phyloP scores from a whole-genome alignment of 2,797 vertebrate genomes.

The Crocidura indochinensis region DNA sequence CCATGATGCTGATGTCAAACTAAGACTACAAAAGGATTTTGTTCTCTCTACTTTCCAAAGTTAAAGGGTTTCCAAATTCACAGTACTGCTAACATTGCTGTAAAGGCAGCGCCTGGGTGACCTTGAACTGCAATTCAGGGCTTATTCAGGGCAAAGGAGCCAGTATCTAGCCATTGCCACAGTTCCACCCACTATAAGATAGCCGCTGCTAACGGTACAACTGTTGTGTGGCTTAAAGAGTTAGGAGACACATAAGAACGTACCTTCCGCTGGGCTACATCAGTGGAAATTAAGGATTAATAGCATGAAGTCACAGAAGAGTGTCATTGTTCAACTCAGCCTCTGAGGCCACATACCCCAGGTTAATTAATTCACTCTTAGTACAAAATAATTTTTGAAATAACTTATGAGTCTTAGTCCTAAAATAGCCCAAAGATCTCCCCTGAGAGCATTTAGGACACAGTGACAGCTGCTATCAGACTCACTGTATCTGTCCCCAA shows the following conservation, averaged over 20 bases:
- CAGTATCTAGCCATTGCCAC: neutral
- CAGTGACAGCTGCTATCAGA: too few relatives aligned
- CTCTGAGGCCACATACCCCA: neutral
- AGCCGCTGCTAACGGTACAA: neutral
- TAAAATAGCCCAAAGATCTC: neutral
- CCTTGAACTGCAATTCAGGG: too few relatives aligned
- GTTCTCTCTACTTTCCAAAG: too few relatives aligned
- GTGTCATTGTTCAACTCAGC: neutral
- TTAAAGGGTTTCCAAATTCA: neutral
- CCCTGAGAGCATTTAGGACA: too few relatives aligned
- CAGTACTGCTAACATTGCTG: neutral
- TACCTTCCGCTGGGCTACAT: neutral
- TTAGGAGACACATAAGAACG: conserved; percentile 1
- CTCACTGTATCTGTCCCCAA: neutral
- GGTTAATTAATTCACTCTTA: neutral
- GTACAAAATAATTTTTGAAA: neutral
- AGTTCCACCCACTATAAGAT: neutral
- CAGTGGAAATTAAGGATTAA: conserved; percentile 33
- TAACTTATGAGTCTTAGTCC: neutral
- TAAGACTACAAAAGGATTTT: too few relatives aligned
- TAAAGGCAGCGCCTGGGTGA: too few relatives aligned
- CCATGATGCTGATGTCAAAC: neutral
- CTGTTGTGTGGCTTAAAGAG: neutral
- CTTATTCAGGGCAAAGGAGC: too few relatives aligned
- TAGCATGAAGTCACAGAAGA: neutral